Evolutionary conservation across 30 jellyfish, hydroid and myxozoan genomes (phyloP).

Genomic region (Phacellophora camtschatica): DNA sequence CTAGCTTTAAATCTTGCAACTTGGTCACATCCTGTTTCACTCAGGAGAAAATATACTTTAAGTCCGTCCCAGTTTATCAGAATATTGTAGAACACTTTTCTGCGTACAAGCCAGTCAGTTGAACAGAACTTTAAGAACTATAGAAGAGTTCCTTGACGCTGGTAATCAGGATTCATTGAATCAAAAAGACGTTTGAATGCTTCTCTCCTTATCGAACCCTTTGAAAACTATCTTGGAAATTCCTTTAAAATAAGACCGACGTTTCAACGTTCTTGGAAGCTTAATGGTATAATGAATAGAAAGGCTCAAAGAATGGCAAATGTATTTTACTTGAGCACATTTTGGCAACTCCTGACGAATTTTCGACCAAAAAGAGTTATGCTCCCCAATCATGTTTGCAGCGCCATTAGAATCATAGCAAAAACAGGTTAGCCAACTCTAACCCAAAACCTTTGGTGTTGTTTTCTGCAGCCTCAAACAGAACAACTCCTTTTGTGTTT

Average conservation of each 20-base stretch:
- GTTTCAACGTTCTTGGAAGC: conserved; percentile 54
- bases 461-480: conserved; percentile 17
- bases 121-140: conserved; percentile 49
- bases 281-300: conserved; percentile 49
- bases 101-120: conserved; percentile 80
- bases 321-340: conserved; percentile 56
- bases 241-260: conserved; percentile 32
- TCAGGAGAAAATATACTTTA: conserved; percentile 62
- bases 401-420: conserved; percentile 63
- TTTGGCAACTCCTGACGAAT: conserved; percentile 59
- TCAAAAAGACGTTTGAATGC: conserved; percentile 53
- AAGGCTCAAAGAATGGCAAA: conserved; percentile 74
- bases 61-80: conserved; percentile 74
- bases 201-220: conserved; percentile 60
- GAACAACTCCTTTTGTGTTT: conserved; percentile 34
- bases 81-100: conserved; percentile 55
- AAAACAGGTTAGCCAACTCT: conserved; percentile 27
- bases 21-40: conserved; percentile 18
- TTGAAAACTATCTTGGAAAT: conserved; percentile 63
- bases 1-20: conserved; percentile 57
- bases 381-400: conserved; percentile 58
- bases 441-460: conserved; percentile 12
- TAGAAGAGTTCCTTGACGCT: conserved; percentile 32
- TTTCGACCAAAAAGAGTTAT: conserved; percentile 71
- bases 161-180: conserved; percentile 24